Evolutionary conservation across 2,797 vertebrate genomes (phyloP).

Genomic region (Pseudochromis fuscus): DNA sequence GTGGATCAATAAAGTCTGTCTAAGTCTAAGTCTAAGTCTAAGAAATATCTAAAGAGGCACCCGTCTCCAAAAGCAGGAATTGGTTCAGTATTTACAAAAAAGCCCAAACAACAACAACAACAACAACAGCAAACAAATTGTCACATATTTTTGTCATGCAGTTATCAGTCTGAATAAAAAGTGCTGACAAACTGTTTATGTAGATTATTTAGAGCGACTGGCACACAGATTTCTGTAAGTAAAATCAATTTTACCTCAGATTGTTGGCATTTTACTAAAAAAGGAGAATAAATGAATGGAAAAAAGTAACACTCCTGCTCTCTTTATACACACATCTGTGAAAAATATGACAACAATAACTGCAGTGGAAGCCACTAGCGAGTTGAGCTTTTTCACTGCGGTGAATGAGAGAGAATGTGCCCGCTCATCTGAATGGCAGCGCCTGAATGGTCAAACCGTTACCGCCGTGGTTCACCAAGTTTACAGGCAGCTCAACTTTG

Average conservation of each 20-base stretch:
- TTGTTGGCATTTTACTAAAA: neutral
- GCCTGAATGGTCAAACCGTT: constrained; percentile 65
- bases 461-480: constrained; percentile 77
- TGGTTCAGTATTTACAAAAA: too few relatives aligned
- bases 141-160: too few relatives aligned
- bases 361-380: constrained; percentile 73
- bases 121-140: too few relatives aligned
- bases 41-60: too few relatives aligned
- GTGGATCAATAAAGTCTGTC: too few relatives aligned
- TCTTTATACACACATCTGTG: constrained; percentile 30
- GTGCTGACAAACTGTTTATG: neutral
- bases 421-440: constrained; percentile 77
- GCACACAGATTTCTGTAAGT: too few relatives aligned
- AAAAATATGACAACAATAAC: constrained; percentile 67
- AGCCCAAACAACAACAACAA: too few relatives aligned
- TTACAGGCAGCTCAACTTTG: constrained; percentile 58
- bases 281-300: constrained; percentile 4
- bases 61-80: too few relatives aligned
- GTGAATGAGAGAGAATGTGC: constrained; percentile 85
- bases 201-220: neutral
- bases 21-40: too few relatives aligned
- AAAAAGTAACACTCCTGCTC: neutral
- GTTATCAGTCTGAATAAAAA: neutral
- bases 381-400: constrained; percentile 63
- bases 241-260: neutral